These are phyloP conservation scores for Drosophila orena DNA, from an alignment of 1,140 invertebrate species.

Conservation along the genomic window DNA sequence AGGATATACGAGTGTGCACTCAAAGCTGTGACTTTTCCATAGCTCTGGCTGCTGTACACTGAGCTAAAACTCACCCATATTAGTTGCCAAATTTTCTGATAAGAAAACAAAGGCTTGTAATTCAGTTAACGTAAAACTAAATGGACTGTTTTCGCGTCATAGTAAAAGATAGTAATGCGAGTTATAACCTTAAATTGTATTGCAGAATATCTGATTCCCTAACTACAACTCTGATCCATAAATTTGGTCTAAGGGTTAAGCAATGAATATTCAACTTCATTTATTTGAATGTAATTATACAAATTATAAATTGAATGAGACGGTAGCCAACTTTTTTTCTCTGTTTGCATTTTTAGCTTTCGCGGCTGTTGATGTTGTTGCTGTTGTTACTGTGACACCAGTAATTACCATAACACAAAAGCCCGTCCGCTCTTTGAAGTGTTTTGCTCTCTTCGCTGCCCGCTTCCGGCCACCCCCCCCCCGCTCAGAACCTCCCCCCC, in stretches of 20 bases:
- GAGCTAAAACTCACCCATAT: background rate
- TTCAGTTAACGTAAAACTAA: too few species aligned
- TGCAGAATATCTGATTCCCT: too few species aligned
- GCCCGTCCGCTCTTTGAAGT: constrained; percentile 69
- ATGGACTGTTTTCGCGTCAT: too few species aligned
- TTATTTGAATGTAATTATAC: too few species aligned
- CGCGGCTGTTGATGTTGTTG: constrained; percentile 26
- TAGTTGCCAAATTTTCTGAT: background rate
- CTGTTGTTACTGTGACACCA: constrained; percentile 70
- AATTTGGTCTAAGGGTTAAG: too few species aligned
- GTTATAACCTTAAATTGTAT: too few species aligned
- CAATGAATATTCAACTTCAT: too few species aligned
- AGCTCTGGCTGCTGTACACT: constrained; percentile 29
- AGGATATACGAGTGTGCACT: constrained; percentile 78
- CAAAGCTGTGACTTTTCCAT: constrained; percentile 64
- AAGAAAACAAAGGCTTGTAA: too few species aligned
- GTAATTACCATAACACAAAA: constrained; percentile 83
- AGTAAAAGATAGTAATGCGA: too few species aligned
- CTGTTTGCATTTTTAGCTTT: constrained; percentile 43
- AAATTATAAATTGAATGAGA: too few species aligned
- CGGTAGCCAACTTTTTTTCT: background rate
- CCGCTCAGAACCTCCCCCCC: background rate
- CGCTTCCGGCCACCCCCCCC: constrained; percentile 23
- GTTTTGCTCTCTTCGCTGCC: constrained; percentile 71
- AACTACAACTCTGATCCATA: too few species aligned